Evolutionary conservation across 2,113 vertebrate species (phyloP).

Genomic region (Galbula dea): DNA sequence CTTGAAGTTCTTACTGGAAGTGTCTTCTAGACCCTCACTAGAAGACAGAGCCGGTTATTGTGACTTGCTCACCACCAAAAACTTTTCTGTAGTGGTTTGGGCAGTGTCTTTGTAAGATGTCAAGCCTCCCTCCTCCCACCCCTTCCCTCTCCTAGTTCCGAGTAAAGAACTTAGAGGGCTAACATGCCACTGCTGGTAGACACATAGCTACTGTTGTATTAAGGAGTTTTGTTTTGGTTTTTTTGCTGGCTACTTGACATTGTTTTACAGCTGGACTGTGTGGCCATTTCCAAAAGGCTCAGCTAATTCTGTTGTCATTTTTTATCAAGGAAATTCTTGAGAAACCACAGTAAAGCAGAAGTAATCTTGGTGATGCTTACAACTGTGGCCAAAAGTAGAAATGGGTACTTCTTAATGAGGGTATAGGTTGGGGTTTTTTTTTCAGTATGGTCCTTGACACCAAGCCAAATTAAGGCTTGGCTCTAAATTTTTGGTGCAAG

Average conservation of each 20-base stretch:
- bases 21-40: background rate
- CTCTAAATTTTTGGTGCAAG: conserved; percentile 6
- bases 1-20: fast-evolving
- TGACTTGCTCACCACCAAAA: background rate
- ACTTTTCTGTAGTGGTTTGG: background rate
- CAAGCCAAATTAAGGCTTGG: conserved; percentile 24
- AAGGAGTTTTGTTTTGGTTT: background rate
- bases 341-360: conserved; percentile 55
- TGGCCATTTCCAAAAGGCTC: conserved; percentile 36
- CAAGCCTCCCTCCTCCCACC: background rate
- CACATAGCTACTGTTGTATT: conserved; percentile 1
- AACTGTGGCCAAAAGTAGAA: conserved; percentile 28
- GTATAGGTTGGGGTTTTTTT: background rate
- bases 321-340: conserved; percentile 64
- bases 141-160: background rate
- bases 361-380: conserved; percentile 25
- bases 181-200: background rate
- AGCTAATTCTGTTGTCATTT: conserved; percentile 58
- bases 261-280: conserved; percentile 20
- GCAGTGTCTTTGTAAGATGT: background rate
- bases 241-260: conserved; percentile 31
- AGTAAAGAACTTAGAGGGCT: conserved; percentile 18
- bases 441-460: conserved; percentile 35
- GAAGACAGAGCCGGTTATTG: background rate
- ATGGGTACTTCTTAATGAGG: conserved; percentile 34